Evolutionary conservation across 1,140 invertebrate species (phyloP).

Genomic region (Aphelenchoides avenae): DNA sequence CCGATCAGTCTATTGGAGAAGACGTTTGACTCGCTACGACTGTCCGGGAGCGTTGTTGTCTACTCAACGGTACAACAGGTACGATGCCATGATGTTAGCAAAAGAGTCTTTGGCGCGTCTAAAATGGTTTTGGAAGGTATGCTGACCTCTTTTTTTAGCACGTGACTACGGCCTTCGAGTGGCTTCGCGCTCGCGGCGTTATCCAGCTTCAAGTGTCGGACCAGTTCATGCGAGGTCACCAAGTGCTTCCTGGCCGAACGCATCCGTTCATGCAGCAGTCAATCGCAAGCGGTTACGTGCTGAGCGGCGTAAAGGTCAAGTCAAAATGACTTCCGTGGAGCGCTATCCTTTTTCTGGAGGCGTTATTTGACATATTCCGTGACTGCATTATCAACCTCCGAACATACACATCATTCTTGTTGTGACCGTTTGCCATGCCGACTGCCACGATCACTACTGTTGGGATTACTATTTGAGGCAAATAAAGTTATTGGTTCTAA

Average conservation of each 20-base stretch:
- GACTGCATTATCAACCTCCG: too few species aligned
- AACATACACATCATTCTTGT: too few species aligned
- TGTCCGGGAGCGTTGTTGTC: constrained; percentile 29
- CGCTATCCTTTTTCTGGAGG: too few species aligned
- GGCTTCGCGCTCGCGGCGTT: constrained; percentile 19
- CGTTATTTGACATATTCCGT: too few species aligned
- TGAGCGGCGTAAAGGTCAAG: too few species aligned
- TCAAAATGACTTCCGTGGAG: too few species aligned
- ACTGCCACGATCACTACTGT: too few species aligned
- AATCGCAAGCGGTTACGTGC: too few species aligned
- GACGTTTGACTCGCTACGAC: constrained; percentile 18
- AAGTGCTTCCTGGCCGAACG: constrained; percentile 24
- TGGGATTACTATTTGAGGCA: too few species aligned
- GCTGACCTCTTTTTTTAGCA: constrained; percentile 10
- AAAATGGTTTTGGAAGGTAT: not conserved
- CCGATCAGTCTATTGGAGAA: constrained; percentile 14
- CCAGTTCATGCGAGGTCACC: constrained; percentile 28
- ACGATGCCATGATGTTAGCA: not conserved
- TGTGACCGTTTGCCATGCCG: too few species aligned
- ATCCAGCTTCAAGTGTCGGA: constrained; percentile 23
- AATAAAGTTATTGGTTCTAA: too few species aligned
- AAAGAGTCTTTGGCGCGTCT: not conserved
- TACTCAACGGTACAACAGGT: constrained; percentile 30
- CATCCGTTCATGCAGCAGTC: constrained; percentile 33
- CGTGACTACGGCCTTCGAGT: constrained; percentile 21